Evolutionary conservation across 2,113 vertebrate genomes (phyloP), one percentile per base, ranked within the genome.

Genomic region (Oncorhynchus gorbuscha): DNA sequence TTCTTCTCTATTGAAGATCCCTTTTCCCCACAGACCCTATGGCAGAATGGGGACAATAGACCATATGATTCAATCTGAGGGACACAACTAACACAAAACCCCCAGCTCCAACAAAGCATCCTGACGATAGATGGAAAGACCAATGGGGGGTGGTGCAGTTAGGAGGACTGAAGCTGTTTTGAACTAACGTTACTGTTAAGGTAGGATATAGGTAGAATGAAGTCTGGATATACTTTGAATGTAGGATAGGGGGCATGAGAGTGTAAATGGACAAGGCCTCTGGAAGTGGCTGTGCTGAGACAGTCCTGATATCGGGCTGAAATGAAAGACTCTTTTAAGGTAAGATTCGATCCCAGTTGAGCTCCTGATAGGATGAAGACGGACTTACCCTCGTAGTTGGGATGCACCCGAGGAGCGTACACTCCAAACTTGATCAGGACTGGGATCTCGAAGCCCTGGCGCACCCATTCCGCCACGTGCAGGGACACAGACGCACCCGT

Each of bases 401-500:
- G 96, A 85, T 98, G 95, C 30, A 98, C 91, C 0, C 95, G 94
- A 0, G 96, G 95, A 0, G 90, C 89, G 73, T 97, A 94, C 66
- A 95, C 92, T 55, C 96, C 96, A 2, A 97, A 98, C 85, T 97
- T 95, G 83, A 99, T 98, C 86, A 99, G 94, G 79, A 98, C 94
- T 64, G 97, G 95, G 64, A 96, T 93, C 73, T 95, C 94, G 30
- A 95, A 92, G 74, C 95, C 97, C 26, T 94, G 94, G 1, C 96
- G 95, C 5, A 97, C 89, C 97, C 97, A 99, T 91, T 99, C 97
- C 69, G 98, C 95, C 87, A 99, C 96, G 2, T 96, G 95, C 51
- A 92, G 92, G 0, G 94, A 93, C 35, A 85, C 90, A 2, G 92
- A 71, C 3, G 79, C 87, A 2, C 80, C 74, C 1, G 86, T 80